Conservation (phyloP, 64 coral and sea anemone genomes). For the Montipora capricornis region DNA sequence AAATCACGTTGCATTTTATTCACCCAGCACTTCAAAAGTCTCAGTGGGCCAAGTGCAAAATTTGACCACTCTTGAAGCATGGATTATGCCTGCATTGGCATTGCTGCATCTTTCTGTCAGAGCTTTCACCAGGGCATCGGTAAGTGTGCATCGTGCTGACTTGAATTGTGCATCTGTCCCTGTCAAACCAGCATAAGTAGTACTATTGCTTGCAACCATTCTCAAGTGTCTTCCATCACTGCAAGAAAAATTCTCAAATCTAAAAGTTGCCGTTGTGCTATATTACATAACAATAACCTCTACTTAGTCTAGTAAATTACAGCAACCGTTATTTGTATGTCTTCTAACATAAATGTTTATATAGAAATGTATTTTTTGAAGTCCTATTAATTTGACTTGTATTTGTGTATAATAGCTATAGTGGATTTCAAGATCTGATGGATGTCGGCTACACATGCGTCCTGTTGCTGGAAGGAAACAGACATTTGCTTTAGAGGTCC, state of each 20-base stretch:
- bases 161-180: constrained; percentile 53
- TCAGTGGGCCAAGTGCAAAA: constrained; percentile 47
- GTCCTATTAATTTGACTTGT: not conserved
- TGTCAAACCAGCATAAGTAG: constrained; percentile 1
- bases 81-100: constrained; percentile 40
- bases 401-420: constrained; percentile 35
- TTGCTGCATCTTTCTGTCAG: constrained; percentile 43
- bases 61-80: constrained; percentile 37
- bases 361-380: not conserved
- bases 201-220: constrained; percentile 9
- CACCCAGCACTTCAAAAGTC: not conserved
- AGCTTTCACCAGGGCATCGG: not conserved
- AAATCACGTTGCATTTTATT: constrained; percentile 4
- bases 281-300: not conserved
- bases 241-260: not conserved
- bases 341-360: too few relatives aligned
- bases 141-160: constrained; percentile 10
- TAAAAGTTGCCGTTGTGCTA: too few relatives aligned
- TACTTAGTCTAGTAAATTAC: not conserved
- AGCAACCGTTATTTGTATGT: not conserved
- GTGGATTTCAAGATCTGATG: constrained; percentile 24
- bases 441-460: constrained; percentile 38
- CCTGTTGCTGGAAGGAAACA: constrained; percentile 41
- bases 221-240: constrained; percentile 46
- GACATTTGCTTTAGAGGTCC: constrained; percentile 31